A percentile compares a stretch with the other conserved stretches of the same genome.
Conservation (phyloP, 2,797 vertebrate species). For the Helarctos malayanus region DNA sequence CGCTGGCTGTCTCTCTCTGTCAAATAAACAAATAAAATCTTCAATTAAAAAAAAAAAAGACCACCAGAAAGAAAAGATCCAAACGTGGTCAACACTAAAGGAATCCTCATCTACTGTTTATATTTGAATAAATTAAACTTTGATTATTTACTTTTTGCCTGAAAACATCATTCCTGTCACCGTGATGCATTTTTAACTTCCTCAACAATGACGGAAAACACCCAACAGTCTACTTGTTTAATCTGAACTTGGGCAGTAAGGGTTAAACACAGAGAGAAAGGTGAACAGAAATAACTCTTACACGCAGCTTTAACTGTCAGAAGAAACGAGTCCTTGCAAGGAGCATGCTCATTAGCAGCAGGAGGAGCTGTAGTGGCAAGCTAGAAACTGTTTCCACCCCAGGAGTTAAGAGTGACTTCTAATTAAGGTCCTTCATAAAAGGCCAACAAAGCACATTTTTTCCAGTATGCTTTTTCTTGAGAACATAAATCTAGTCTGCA, state of each 20-base stretch:
- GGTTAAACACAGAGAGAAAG: constrained; percentile 60
- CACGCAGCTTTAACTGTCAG: constrained; percentile 60
- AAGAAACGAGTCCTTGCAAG: constrained; percentile 11
- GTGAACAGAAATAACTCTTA: constrained; percentile 76
- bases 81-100: constrained; percentile 53
- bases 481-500: constrained; percentile 43
- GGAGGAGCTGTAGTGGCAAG: constrained; percentile 48
- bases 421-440: constrained; percentile 63
- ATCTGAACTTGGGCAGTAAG: constrained; percentile 63
- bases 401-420: constrained; percentile 72
- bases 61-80: constrained; percentile 55
- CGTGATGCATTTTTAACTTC: constrained; percentile 48
- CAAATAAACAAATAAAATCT: too few species aligned
- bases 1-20: too few species aligned
- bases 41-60: background rate
- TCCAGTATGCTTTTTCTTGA: constrained; percentile 56
- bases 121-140: constrained; percentile 22
- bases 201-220: constrained; percentile 30
- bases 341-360: constrained; percentile 75
- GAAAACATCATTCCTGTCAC: constrained; percentile 1
- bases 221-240: background rate
- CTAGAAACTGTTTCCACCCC: constrained; percentile 58
- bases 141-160: constrained; percentile 57
- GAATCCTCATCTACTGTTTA: background rate
- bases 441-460: constrained; percentile 66